phyloP scores from a whole-genome alignment of 2,888 invertebrate species.

The Rhamnusium bicolor region DNA sequence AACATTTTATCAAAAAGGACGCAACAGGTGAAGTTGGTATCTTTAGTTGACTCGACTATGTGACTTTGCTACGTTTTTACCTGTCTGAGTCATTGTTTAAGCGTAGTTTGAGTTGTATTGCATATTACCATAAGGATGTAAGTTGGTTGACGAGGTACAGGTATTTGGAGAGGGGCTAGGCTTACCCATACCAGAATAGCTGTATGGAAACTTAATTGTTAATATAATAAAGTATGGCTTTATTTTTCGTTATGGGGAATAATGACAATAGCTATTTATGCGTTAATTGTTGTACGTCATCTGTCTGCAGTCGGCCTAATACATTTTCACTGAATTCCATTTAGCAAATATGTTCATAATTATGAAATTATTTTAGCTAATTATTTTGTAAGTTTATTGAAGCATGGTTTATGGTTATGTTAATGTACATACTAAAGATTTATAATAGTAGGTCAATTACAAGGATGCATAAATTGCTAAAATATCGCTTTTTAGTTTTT shows the following conservation, averaged over 20 bases:
- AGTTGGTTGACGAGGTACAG: constrained; percentile 22
- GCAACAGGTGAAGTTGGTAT: constrained; percentile 50
- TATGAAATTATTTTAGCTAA: not conserved
- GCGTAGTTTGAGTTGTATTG: constrained; percentile 31
- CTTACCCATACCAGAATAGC: constrained; percentile 23
- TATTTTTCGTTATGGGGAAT: constrained; percentile 11
- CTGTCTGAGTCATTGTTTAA: constrained; percentile 60
- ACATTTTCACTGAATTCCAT: not conserved
- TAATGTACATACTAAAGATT: too few relatives aligned
- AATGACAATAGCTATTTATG: not conserved
- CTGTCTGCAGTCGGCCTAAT: not conserved
- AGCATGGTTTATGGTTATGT: too few relatives aligned
- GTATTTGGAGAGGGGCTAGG: constrained; percentile 35
- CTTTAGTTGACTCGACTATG: constrained; percentile 52
- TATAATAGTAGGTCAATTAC: too few relatives aligned
- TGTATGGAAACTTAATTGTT: constrained; percentile 12
- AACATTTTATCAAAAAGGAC: constrained; percentile 27
- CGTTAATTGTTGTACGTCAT: constrained; percentile 15
- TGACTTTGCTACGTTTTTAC: constrained; percentile 50
- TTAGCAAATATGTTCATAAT: not conserved
- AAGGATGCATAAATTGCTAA: too few relatives aligned
- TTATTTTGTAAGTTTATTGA: not conserved
- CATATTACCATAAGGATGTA: constrained; percentile 26
- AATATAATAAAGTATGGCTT: not conserved
- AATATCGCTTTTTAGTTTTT: too few relatives aligned